These are phyloP conservation scores for Mamestra brassicae DNA, from an alignment of 2,888 invertebrate species.

Conservation along the genomic window DNA sequence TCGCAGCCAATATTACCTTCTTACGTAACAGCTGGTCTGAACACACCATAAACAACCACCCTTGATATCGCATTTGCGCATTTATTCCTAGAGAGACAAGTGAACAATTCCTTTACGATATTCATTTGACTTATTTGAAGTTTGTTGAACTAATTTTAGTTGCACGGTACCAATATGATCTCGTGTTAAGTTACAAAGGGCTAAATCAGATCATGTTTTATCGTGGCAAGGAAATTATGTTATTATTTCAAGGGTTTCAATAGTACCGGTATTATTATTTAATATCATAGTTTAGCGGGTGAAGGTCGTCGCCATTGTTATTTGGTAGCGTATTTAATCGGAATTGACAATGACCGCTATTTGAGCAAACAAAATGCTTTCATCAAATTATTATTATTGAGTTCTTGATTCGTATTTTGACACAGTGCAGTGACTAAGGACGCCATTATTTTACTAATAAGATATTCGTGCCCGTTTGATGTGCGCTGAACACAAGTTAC, in stretches of 20 bases:
- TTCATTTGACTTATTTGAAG: neutral
- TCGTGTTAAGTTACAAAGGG: slow-evolving; percentile 80
- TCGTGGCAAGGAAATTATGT: slow-evolving; percentile 69
- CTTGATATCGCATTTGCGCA: slow-evolving; percentile 55
- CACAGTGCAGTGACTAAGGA: neutral
- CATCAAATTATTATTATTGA: slow-evolving; percentile 10
- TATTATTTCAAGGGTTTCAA: slow-evolving; percentile 61
- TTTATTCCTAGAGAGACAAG: slow-evolving; percentile 59
- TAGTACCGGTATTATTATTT: slow-evolving; percentile 31
- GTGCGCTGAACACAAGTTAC: neutral
- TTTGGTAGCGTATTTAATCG: slow-evolving; percentile 38
- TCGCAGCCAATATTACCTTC: slow-evolving; percentile 82
- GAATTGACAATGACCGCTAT: slow-evolving; percentile 43
- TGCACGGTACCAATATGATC: slow-evolving; percentile 75
- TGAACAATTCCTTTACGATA: slow-evolving; percentile 6
- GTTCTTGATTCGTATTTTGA: slow-evolving; percentile 7
- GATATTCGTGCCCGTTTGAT: too few species aligned
- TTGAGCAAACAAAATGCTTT: slow-evolving; percentile 21
- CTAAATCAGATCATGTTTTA: slow-evolving; percentile 78
- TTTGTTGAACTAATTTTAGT: slow-evolving; percentile 59
- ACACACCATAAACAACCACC: slow-evolving; percentile 56
- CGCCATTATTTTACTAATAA: too few species aligned
- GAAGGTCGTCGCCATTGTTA: slow-evolving; percentile 51
- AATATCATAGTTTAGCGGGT: slow-evolving; percentile 45
- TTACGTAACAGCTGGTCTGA: slow-evolving; percentile 73